Conservation (phyloP, 2,888 invertebrate species). For the Glyphotaelius pellucidus region DNA sequence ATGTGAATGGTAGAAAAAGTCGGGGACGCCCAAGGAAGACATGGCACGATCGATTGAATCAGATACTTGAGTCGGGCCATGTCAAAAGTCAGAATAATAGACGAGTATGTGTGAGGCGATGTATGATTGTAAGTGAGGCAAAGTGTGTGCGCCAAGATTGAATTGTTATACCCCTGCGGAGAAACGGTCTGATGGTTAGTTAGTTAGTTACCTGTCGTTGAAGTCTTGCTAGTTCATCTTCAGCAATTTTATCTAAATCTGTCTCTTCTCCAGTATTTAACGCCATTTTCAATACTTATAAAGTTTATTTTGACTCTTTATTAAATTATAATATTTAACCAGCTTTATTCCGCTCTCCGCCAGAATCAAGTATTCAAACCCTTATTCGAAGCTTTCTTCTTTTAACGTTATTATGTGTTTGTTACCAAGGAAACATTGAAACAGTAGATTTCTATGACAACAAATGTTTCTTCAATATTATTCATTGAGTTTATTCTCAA, state of each 20-base stretch:
- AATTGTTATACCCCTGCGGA: too few species aligned
- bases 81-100: too few species aligned
- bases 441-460: background rate
- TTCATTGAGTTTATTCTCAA: background rate
- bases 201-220: constrained; percentile 88
- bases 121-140: too few species aligned
- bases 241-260: constrained; percentile 88
- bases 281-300: constrained; percentile 69
- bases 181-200: too few species aligned
- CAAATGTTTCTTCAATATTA: background rate
- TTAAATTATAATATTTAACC: too few species aligned
- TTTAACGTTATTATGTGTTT: background rate
- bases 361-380: background rate
- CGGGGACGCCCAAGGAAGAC: too few species aligned
- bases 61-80: too few species aligned
- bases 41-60: too few species aligned
- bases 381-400: background rate
- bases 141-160: too few species aligned
- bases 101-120: too few species aligned
- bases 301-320: background rate
- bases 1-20: too few species aligned
- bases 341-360: background rate
- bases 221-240: constrained; percentile 86
- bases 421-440: background rate
- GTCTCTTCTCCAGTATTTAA: constrained; percentile 77